Evolutionary conservation across 2,888 invertebrate species (phyloP), one percentile per base, ranked within the genome.

Genomic region (Bombylius major): DNA sequence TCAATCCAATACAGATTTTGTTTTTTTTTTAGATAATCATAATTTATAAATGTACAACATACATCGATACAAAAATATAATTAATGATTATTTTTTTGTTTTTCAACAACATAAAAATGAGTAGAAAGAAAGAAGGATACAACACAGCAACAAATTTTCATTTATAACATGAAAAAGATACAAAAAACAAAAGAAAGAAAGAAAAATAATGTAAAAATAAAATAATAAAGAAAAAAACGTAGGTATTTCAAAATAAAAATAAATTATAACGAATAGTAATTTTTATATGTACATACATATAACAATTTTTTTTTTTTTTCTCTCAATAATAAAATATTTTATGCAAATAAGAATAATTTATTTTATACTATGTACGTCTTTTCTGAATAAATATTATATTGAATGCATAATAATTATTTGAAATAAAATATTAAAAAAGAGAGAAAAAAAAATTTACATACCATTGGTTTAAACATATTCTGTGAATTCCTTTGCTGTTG

Each of bases 401-500:
- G 23, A 23, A 23, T 23, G 23, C 23, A 23, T 23, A 23, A 23
- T 23, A 23, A 23, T 23, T 23, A 23, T 3, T 23, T 23, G 23
- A 23, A 23, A 23, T 23, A 23, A 23, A 23, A 23, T 23, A 23
- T 23, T 23, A 33, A 8, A 42, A 42, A 5, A 11, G 11, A 42
- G 11, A 11, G 39, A 11, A 11, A 42, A 42, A 11, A 42, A 8
- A 42, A 42, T 4, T 1, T 66, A 71, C 80, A 70, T 76, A 89
- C 89, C 89, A 89, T 88, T 63, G 91, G 90, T 74, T 89, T 91
- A 76, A 90, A 91, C 69, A 89, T 82, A 71, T 89, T 87, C 69
- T 85, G 84, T 51, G 89, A 88, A 70, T 87, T 88, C 62, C 91
- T 82, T 69, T 89, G 90, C 60, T 84, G 87, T 51, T 86, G 87